These are phyloP conservation scores for Python bivittatus DNA, from an alignment of 2,113 vertebrate species.

Conservation along the genomic window DNA sequence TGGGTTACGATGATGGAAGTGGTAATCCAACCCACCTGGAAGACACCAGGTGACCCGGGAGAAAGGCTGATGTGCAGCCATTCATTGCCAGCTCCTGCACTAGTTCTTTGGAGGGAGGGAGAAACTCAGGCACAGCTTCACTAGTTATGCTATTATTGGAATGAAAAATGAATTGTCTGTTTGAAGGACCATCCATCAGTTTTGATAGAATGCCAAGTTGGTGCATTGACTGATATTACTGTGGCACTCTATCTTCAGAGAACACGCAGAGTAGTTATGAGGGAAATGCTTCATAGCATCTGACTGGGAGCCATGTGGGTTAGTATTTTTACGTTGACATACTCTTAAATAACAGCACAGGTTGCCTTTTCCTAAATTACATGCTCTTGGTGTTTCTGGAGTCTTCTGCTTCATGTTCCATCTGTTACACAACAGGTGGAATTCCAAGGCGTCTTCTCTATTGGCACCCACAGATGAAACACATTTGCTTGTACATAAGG, in stretches of 20 bases:
- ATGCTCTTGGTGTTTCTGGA: not conserved
- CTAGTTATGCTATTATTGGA: not conserved
- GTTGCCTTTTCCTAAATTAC: constrained; percentile 3
- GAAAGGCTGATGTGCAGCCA: not conserved
- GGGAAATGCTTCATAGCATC: not conserved
- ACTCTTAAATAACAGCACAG: not conserved
- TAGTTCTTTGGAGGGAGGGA: not conserved
- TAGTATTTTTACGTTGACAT: not conserved
- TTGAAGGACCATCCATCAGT: not conserved
- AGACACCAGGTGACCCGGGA: not conserved
- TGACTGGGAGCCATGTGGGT: not conserved
- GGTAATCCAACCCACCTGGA: not conserved
- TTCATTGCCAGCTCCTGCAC: not conserved
- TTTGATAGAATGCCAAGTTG: not conserved
- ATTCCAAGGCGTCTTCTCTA: not conserved
- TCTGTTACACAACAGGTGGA: constrained; percentile 22
- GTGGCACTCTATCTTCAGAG: too few species aligned
- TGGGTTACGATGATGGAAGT: not conserved
- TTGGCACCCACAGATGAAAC: not conserved
- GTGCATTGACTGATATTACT: not conserved
- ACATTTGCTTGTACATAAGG: not conserved
- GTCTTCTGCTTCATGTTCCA: not conserved
- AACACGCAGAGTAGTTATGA: too few species aligned
- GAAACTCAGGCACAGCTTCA: not conserved
- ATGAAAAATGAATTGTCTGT: not conserved